A percentile compares a stretch with the other conserved stretches of the same genome.
Evolutionary conservation across 2,113 vertebrate species (phyloP).

Genomic region (Pluvianellus socialis): DNA sequence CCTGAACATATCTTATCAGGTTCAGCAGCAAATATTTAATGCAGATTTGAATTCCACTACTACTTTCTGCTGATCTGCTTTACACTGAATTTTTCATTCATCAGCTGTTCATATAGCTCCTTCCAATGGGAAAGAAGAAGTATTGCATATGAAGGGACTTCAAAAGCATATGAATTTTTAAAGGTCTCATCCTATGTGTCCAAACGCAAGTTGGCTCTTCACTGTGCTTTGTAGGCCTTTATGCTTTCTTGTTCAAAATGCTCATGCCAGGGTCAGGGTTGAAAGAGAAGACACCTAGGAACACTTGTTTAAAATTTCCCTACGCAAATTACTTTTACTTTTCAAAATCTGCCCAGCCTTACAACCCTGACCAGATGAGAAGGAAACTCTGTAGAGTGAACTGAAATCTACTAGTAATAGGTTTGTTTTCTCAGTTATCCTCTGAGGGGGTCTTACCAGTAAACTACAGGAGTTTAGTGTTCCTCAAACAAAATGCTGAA

Average conservation of each 20-base stretch:
- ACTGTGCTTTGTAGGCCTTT: not conserved
- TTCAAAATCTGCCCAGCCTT: not conserved
- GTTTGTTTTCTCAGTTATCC: not conserved
- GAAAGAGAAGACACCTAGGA: not conserved
- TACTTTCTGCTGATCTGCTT: not conserved
- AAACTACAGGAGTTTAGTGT: not conserved
- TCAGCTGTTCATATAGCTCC: not conserved
- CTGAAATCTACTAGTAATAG: not conserved
- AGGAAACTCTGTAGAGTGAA: not conserved
- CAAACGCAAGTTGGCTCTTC: not conserved
- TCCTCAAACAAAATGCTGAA: not conserved
- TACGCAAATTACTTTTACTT: not conserved
- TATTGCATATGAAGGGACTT: not conserved
- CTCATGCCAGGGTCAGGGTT: not conserved
- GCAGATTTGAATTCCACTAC: not conserved
- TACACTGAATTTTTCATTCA: not conserved
- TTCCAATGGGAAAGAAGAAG: not conserved
- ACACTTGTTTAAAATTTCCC: not conserved
- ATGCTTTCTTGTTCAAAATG: not conserved
- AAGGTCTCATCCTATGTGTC: not conserved
- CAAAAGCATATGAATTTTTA: not conserved
- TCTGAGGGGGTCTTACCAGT: not conserved
- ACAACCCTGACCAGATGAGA: not conserved
- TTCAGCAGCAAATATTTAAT: not conserved
- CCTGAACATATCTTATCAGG: not conserved